phyloP scores from a whole-genome alignment of 2,888 invertebrate species.

The Drosophila hamatofila region DNA sequence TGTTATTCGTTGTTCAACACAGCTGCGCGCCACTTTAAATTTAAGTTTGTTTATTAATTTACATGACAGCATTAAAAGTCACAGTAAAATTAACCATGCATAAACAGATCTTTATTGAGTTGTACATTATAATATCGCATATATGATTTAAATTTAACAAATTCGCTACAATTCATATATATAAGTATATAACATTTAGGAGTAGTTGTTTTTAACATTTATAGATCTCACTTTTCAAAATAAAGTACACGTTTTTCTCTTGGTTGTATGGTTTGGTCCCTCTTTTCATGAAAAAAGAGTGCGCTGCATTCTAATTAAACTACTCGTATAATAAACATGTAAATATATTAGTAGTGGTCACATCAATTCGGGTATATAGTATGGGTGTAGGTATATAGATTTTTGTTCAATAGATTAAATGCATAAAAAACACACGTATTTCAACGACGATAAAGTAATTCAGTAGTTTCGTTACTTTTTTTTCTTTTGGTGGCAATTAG shows the following conservation, averaged over 20 bases:
- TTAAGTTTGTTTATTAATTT: background rate
- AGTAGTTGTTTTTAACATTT: conserved; percentile 59
- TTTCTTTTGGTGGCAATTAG: conserved; percentile 54
- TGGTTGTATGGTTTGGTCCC: conserved; percentile 69
- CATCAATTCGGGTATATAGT: conserved; percentile 59
- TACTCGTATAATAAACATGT: conserved; percentile 56
- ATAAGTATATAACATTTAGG: conserved; percentile 54
- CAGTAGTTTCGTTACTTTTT: conserved; percentile 37
- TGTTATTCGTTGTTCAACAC: conserved; percentile 9
- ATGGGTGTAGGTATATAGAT: conserved; percentile 56
- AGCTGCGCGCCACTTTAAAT: conserved; percentile 2
- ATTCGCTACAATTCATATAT: conserved; percentile 56
- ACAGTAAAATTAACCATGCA: conserved; percentile 52
- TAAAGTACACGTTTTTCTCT: conserved; percentile 71
- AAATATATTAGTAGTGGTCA: conserved; percentile 64
- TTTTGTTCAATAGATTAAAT: conserved; percentile 64
- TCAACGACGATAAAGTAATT: conserved; percentile 73
- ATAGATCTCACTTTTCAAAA: conserved; percentile 69
- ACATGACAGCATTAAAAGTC: background rate
- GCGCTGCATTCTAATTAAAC: conserved; percentile 69
- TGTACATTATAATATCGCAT: conserved; percentile 59
- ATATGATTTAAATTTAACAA: conserved; percentile 58
- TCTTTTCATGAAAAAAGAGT: conserved; percentile 80
- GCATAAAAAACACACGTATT: conserved; percentile 57
- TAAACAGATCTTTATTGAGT: conserved; percentile 70